Conservation (phyloP, 2,888 invertebrate species). For the Cryptosula pallasiana region DNA sequence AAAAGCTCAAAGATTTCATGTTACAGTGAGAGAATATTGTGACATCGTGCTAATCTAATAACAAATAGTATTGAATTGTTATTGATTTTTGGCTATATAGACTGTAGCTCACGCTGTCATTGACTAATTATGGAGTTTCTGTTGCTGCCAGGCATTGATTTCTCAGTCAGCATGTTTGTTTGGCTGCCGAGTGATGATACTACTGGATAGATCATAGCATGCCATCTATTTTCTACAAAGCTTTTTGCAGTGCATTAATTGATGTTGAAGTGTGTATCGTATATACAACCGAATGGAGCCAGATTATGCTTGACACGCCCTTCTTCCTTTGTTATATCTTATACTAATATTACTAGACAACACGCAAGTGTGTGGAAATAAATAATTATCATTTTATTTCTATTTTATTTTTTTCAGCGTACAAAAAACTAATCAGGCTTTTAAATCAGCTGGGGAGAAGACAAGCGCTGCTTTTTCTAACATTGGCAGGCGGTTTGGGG, state of each 20-base stretch:
- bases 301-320: too few species aligned
- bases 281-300: too few species aligned
- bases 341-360: too few species aligned
- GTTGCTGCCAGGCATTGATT: neutral
- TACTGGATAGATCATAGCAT: too few species aligned
- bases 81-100: neutral
- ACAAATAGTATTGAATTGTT: neutral
- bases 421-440: slow-evolving; percentile 23
- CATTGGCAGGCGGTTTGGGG: slow-evolving; percentile 6
- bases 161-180: neutral
- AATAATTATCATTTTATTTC: neutral
- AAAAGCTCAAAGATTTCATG: too few species aligned
- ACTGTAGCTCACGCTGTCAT: neutral
- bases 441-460: slow-evolving; percentile 20
- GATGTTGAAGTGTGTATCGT: too few species aligned
- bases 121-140: neutral
- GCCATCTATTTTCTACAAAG: too few species aligned
- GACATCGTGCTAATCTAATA: neutral
- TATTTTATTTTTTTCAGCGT: neutral
- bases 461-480: slow-evolving; percentile 21
- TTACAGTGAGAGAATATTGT: too few species aligned
- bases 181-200: neutral
- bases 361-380: too few species aligned
- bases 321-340: too few species aligned
- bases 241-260: too few species aligned